Evolutionary conservation across 2,113 vertebrate species (phyloP), one percentile per base, ranked within the genome.

Genomic region (Heterocephalus glaber): DNA sequence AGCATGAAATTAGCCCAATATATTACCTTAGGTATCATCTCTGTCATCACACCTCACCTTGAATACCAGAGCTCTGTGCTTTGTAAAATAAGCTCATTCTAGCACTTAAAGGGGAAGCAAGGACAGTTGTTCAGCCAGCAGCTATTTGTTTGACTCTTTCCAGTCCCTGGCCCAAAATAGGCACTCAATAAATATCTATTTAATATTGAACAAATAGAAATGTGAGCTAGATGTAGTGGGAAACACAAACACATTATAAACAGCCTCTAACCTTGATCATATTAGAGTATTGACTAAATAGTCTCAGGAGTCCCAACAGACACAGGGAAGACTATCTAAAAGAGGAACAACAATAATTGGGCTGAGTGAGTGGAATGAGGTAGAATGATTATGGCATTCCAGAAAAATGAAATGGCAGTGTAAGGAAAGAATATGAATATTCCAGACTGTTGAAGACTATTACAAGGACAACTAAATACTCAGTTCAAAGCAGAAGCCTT

Each of bases 151-250:
- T 83, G 47, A 14, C 24, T 86, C 11, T 89, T 89, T 80, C 35
- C 68, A 95, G 33, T 24, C 16, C 13, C 56, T 77, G 35, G 8
- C 30, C 61, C 77, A 22, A 92, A 93, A 74, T 14, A 87, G 30
- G 10, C 38, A 92, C 74, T 96, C 87, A 61, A 92, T 96, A 87
- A 84, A 68, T 93, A 90, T 86, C 66, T 63, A 76, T 44, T 94
- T 95, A 96, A 80, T 77, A 96, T 63, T 94, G 58, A 95, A 65
- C 89, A 93, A 89, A 83, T n/a, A 93, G 24, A 86, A 81, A 68
- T 22, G 20, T 49, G 38, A 93, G 52, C 33, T 68, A 89, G 86
- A 52, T 79, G 8, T 76, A 77, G 20, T 74, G 38, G 35, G 33
- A 86, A 35, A 85, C 4, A 58, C 22, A 58, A 72, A 87, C 22